Evolutionary conservation across 2,888 invertebrate species (phyloP), one percentile per base, ranked within the genome.

Genomic region (Keiferia lycopersicella): DNA sequence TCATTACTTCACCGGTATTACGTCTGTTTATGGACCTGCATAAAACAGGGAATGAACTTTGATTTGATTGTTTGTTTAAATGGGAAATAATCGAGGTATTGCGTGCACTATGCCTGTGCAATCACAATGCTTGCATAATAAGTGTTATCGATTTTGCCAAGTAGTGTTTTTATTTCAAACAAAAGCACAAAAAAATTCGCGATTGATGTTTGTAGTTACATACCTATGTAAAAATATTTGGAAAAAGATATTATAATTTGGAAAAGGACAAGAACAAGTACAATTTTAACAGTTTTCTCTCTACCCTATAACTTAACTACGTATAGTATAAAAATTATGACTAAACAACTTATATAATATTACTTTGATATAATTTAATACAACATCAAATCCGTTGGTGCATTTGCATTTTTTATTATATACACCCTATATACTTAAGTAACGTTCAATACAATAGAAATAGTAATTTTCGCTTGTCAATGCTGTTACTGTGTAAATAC

Each of bases 311-410:
- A 50, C 6, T 20, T 14, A 26, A 22, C 20, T 53, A 22, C 26
- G 20, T 22, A 26, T 4, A 51, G 51, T 51, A 53, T 22, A 53
- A 53, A 53, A 53, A 11, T 12, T 53, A 59, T 39, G 0, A 39
- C 3, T 60, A 60, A 60, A 16, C 30, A 18, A 58, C 30, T 39
- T 45, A 38, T n/a, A 1, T 26, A 16, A 53, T 51, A 12, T 39
- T 48, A 59, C 12, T 51, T 51, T 60, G 60, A 63, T 65, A 65
- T 64, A 64, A 59, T 68, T 74, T 65, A 68, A 75, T 80, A 86
- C 77, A 81, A 82, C 83, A 79, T 88, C 88, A 89, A 89, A 88
- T 88, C 88, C 87, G 71, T 82, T 76, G 69, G 83, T 84, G 84
- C 83, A 77, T 79, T 78, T 75, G 74, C 79, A 71, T 75, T 69